Base-by-base conservation (phyloP, 2,113 vertebrate genomes). In the Protobothrops flavoviridis region DNA sequence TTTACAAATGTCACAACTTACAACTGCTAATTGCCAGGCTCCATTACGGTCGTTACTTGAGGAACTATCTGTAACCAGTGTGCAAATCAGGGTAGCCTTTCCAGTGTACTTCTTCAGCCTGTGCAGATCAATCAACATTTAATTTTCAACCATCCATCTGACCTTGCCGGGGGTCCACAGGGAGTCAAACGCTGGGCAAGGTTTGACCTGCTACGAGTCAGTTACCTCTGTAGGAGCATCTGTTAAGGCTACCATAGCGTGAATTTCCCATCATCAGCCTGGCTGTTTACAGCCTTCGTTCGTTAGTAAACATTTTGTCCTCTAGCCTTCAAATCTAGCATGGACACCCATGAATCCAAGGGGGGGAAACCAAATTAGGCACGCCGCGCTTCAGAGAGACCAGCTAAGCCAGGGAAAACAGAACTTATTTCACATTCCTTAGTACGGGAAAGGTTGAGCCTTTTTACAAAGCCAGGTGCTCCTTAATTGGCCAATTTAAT, bases 401-500 rank as follows among this genome's bases (percentile, higher is more conserved):
- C 43, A 13, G 45, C 6, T 0, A 29, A 87, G 9, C 9, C 13
- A 39, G 5, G 23, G 1, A 69, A 69, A 43, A 15, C 15, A 56
- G 33, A 48, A 12, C 17, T 13, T 29, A 13, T 29, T 13, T 45
- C 11, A 9, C 13, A 26, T 24, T 55, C 52, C 55, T 56, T 5
- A 39, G 29, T 23, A 8, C 10, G 9, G 9, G n/a, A 50, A 24
- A 57, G 12, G 43, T 29, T 55, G 11, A 26, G 81, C 56, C 9
- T 1, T 50, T 69, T 56, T n/a, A 15, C 4, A 20, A 86, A 56
- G 12, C 33, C 53, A 61, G 56, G 53, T 81, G 33, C 52, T 92
- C 53, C 56, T 81, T 90, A 85, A 92, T 43, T 86, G 74, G 74
- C 55, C 89, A 50, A 90, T 90, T 92, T 64, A 87, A 39, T 3